A percentile compares a stretch with the other conserved stretches of the same genome.
Conservation (phyloP, 2,888 invertebrate genomes). For the Stictocephala bisonia region DNA sequence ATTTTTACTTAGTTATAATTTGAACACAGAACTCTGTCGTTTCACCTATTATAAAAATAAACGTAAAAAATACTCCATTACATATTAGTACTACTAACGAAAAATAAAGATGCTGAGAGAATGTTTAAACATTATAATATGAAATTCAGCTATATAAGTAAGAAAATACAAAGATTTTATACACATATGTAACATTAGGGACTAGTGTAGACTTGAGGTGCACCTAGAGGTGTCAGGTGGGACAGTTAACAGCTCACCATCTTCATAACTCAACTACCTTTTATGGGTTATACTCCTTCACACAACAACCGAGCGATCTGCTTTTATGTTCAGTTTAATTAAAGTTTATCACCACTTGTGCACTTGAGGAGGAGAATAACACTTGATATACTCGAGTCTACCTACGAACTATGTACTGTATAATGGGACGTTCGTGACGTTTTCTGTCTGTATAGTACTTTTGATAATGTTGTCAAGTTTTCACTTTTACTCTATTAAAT, state of each 20-base stretch:
- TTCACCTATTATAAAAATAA: too few relatives aligned
- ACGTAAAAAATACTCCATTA: too few relatives aligned
- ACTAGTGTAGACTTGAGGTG: background rate
- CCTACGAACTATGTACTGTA: too few relatives aligned
- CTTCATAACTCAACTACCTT: constrained; percentile 7
- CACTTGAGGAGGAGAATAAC: background rate
- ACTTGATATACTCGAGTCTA: background rate
- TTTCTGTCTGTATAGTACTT: background rate
- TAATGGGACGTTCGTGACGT: too few relatives aligned
- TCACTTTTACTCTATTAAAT: too few relatives aligned
- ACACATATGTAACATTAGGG: background rate
- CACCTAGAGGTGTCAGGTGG: background rate
- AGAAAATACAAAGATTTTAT: background rate
- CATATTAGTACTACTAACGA: too few relatives aligned
- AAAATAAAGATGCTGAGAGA: too few relatives aligned
- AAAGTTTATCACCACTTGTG: constrained; percentile 28
- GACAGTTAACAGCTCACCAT: constrained; percentile 20
- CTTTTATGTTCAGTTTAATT: constrained; percentile 30
- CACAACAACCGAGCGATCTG: background rate
- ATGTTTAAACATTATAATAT: too few relatives aligned
- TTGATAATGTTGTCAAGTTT: background rate
- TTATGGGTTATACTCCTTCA: constrained; percentile 8
- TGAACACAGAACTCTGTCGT: too few relatives aligned
- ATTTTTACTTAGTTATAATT: too few relatives aligned
- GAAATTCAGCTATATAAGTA: background rate